Percentiles rank a stretch among this genome's conserved stretches.
Evolutionary conservation across 1,140 invertebrate species (phyloP).

Genomic region (Pollicipes pollicipes): DNA sequence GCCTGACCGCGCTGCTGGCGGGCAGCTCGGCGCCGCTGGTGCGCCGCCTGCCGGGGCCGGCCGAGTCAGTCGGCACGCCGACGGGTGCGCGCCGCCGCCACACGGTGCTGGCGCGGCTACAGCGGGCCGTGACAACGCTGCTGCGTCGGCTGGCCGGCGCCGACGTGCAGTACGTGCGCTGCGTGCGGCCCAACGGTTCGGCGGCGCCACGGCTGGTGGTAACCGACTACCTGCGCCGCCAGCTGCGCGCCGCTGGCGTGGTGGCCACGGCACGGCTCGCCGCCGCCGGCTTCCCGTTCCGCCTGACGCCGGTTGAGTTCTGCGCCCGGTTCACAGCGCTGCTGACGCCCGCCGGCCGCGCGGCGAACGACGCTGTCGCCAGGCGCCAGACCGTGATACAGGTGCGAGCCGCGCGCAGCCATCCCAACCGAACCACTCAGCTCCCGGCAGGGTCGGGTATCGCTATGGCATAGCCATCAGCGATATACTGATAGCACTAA

Average conservation of each 20-base stretch:
- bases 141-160: background rate
- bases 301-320: slow-evolving; percentile 59
- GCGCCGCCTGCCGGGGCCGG: slow-evolving; percentile 12
- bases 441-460: too few relatives aligned
- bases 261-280: background rate
- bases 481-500: too few relatives aligned
- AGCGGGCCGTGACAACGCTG: background rate
- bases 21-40: slow-evolving; percentile 14
- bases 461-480: too few relatives aligned
- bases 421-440: too few relatives aligned
- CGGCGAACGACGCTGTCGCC: too few relatives aligned
- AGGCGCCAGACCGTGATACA: too few relatives aligned
- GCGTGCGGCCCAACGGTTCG: background rate
- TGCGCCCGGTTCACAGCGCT: slow-evolving; percentile 42
- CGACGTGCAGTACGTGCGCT: background rate
- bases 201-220: background rate
- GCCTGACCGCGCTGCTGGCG: slow-evolving; percentile 15
- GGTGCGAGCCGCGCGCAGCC: too few relatives aligned
- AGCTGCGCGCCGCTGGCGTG: background rate
- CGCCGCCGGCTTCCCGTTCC: slow-evolving; percentile 46
- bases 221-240: background rate
- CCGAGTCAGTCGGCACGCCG: background rate
- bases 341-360: too few relatives aligned
- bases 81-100: background rate
- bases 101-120: background rate